Base-by-base conservation (phyloP, 2,888 invertebrate species). In the Leptopilina myrica region DNA sequence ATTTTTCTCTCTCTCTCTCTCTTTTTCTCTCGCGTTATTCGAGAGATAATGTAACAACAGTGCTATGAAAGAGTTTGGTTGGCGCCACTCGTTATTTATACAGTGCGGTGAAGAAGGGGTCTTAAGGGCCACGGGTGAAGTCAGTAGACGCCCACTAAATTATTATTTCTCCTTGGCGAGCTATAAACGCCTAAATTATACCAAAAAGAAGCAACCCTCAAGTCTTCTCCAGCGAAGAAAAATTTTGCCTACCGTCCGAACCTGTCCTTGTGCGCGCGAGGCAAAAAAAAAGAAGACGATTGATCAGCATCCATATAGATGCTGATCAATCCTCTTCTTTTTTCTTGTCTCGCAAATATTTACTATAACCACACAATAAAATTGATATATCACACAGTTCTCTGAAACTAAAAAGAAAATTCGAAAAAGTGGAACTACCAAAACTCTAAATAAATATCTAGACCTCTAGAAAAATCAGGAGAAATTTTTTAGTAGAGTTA, bases 51-150 rank as follows among this genome's bases (percentile, higher is more conserved):
- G 82, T 81, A 84, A 84, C 82, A 84, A 84, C 82, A 81, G 84
- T 84, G 81, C 82, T 80, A 83, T 84, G 81, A 78, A 82, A 83
- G 49, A 49, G 83, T 83, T 83, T 77, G 80, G 82, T 89, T 91
- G 91, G 91, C 91, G 91, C 91, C 91, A 91, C 91, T 90, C 90
- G 90, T 90, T 91, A 91, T 91, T 91, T 90, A 90, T 90, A 88
- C 84, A 81, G 80, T 79, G 81, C 76, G 80, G 83, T 78, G 80
- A 78, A 49, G 80, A 78, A 49, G 80, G 80, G 81, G 78, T 20
- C 64, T 76, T 56, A 64, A 64, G 76, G 76, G 80, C 46, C 75
- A 79, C 46, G 77, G 75, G 76, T 66, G 78, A 78, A 73, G 80
- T 67, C 80, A 85, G 87, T 87, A 88, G 89, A 90, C 91, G 91